These are phyloP conservation scores for Mus pahari DNA, from an alignment of 2,113 vertebrate genomes.

Conservation along the genomic window DNA sequence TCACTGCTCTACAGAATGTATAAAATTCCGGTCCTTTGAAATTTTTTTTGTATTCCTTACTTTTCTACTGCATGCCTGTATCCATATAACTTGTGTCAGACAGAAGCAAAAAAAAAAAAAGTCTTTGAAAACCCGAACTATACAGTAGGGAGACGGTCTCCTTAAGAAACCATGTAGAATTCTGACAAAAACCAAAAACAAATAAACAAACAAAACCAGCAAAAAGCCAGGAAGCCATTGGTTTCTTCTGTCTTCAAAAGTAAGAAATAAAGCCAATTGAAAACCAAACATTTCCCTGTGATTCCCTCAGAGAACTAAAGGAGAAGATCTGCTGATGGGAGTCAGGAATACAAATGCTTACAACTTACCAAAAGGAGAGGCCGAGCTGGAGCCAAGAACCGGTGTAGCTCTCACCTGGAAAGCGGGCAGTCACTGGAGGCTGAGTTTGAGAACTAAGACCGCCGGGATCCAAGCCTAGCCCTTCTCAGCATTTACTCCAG, in stretches of 20 bases:
- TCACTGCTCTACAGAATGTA: constrained; percentile 14
- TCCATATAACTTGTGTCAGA: neutral
- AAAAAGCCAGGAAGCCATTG: neutral
- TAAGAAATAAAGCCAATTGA: neutral
- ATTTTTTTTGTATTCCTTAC: neutral
- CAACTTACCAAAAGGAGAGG: constrained; percentile 34
- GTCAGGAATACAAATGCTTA: neutral
- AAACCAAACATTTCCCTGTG: constrained; percentile 27
- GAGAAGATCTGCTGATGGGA: neutral
- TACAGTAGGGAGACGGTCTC: neutral
- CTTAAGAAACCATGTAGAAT: neutral
- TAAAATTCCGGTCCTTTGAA: neutral
- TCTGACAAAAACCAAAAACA: neutral
- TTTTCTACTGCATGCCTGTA: neutral
- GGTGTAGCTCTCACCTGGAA: accelerated
- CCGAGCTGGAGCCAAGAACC: accelerated
- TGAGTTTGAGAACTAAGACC: neutral
- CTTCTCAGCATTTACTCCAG: neutral
- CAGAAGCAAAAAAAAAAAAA: too few relatives aligned
- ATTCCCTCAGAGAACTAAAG: neutral
- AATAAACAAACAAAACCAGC: neutral
- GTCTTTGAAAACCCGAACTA: neutral
- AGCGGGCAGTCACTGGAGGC: neutral
- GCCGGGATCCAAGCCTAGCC: neutral
- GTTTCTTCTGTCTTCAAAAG: neutral